phyloP scores from a whole-genome alignment of 2,113 vertebrate genomes.

The Panurus biarmicus region DNA sequence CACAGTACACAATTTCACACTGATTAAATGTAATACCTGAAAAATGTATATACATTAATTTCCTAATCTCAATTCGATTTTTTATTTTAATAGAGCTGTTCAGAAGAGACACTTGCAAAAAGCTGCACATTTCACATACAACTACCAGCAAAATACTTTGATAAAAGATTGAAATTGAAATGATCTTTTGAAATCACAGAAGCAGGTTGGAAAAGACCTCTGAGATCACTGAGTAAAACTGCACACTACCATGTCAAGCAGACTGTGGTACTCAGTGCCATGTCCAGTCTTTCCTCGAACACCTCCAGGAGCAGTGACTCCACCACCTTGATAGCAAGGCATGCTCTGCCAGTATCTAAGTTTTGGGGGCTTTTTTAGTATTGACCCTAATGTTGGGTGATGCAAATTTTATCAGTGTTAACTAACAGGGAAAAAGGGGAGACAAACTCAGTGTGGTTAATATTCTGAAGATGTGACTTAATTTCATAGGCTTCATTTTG shows the following conservation, averaged over 20 bases:
- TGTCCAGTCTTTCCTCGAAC: background rate
- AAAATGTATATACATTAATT: background rate
- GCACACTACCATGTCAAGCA: background rate
- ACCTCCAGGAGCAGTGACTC: background rate
- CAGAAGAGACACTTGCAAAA: background rate
- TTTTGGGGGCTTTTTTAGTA: background rate
- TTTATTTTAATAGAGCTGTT: background rate
- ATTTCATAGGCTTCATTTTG: constrained; percentile 58
- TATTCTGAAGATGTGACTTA: constrained; percentile 56
- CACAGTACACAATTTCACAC: background rate
- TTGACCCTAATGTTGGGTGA: constrained; percentile 42
- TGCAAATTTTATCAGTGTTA: constrained; percentile 51
- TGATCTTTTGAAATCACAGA: background rate
- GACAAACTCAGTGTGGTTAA: constrained; percentile 34
- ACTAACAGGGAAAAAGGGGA: background rate
- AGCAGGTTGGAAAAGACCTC: background rate
- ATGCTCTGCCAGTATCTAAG: background rate
- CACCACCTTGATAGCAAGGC: background rate
- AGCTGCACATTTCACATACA: background rate
- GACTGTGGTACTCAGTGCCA: background rate
- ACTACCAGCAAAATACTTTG: background rate
- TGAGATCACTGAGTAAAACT: background rate
- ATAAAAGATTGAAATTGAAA: background rate
- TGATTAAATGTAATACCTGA: background rate
- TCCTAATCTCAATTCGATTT: background rate